Evolutionary conservation across 2,113 vertebrate genomes (phyloP), one percentile per base, ranked within the genome.

Genomic region (Glaucomys volans): DNA sequence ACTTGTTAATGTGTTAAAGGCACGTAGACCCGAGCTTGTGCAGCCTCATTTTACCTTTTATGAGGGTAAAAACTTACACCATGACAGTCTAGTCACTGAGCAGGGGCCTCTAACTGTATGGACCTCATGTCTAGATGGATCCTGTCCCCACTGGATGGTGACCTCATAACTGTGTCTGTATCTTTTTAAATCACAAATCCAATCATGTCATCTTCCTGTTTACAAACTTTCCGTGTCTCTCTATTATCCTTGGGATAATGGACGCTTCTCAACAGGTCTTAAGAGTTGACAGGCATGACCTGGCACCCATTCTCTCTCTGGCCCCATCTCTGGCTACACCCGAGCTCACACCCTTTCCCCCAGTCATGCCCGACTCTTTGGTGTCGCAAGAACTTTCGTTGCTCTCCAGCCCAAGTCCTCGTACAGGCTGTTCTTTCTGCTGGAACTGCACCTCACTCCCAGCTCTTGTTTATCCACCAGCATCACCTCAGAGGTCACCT

Each of bases 401-500:
- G 72, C 72, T 67, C 32, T 87, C 74, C 72, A 77, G 72, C 66
- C 1, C 8, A 10, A 74, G 72, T 77, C 54, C 20, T 40, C 20
- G 96, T 74, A 98, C 91, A 74, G 16, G 35, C 35, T 28, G 86
- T 97, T 96, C 97, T 92, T 90, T 77, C 76, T 92, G 59, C 64
- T 82, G 66, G 71, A 91, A 69, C 83, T 6, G 22, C 20, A 62
- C n/a, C 90, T 87, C 71, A 72, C 28, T 66, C 71, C 30, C 57
- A 86, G 83, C 74, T 81, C 91, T 64, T 93, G 71, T 79, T 93
- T 95, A 57, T 91, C 52, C 83, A 72, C 28, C 26, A 44, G 59
- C 44, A 42, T 67, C 62, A 69, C 24, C 47, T 95, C 62, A 83
- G 42, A 69, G 22, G 83, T 84, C 86, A 71, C 91, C 86, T 89